Evolutionary conservation across 2,888 invertebrate genomes (phyloP), one percentile per base, ranked within the genome.

Genomic region (Stramonita haemastoma): DNA sequence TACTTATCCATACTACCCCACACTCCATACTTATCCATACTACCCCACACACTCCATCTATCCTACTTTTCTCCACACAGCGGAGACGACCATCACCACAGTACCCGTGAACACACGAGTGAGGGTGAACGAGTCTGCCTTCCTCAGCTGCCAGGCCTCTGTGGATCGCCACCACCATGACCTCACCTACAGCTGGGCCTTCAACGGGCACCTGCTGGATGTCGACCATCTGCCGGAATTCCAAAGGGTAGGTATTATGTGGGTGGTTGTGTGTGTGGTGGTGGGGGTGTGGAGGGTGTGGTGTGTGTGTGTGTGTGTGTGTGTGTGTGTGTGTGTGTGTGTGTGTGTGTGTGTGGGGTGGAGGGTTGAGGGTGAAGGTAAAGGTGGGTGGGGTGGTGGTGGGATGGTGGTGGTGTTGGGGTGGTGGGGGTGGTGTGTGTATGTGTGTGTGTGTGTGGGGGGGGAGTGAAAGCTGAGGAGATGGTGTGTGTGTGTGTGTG

Each of bases 131-230:
- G 93, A 94, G 36, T 95, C 96, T 0, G 93, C 94, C 5, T 94
- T 94, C 91, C 96, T 99, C 81, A 97, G 97, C 93, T 99, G 99
- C 94, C 97, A 97, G 94, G 99, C 98, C 0, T 97, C 97, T 89
- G 97, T 98, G 57, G 98, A 98, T 95, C 97, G 98, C 91, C 86
- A 86, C 4, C 97, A 98, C 92, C 96, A 99, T 77, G 99, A 99
- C 95, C 97, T 98, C 36, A 98, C 99, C 1, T 99, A 98, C 93
- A 97, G 98, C 91, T 99, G 99, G 99, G 97, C 97, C 92, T 97
- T 98, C 93, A 97, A 97, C 85, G 97, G 97, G 90, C 96, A 97
- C 92, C 95, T 97, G 34, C 92, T 95, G n/a, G 92, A 95, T 88
- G 88, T 93, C 8, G 92, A 92, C 70, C 90, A 90, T 2, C 91